Evolutionary conservation across 2,888 invertebrate species (phyloP), one percentile per base, ranked within the genome.

Genomic region (Lissonota sp.): DNA sequence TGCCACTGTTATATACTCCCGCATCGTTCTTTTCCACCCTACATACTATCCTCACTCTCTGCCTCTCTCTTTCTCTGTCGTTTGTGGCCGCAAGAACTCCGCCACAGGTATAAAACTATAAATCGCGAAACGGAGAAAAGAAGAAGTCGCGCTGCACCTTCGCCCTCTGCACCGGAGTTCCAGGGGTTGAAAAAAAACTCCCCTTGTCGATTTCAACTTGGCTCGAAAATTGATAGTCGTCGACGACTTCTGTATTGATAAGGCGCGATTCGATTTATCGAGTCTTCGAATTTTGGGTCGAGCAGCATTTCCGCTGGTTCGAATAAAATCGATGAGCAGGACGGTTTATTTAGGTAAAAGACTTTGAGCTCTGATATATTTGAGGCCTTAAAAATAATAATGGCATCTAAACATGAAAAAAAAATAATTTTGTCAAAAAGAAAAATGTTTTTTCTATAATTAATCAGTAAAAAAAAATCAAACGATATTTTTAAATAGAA

Each of bases 71-170:
- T 55, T 26, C 16, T 44, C 44, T 51, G 51, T 40, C 42, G 16
- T 74, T 57, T 66, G 67, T 42, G 51, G 16, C 42, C 51, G 51
- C 42, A 7, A 42, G 46, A 42, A 63, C 60, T 14, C 55, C 75
- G 80, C 84, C 85, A 80, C 89, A 87, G 88, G 88, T 88, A 88
- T 89, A 89, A 88, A 88, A 86, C 87, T 88, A 88, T 88, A 89
- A 89, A 89, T 89, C 84, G 89, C 83, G 79, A 74, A 78, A 60
- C 81, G 85, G 78, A 26, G 80, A 87, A 85, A 86, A 55, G 74
- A 60, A 69, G 60, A 70, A 75, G 63, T 74, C 70, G 39, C 74
- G 53, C 49, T 51, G 62, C 57, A 67, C 70, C 57, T 66, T 72
- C 58, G 26, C 62, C 37, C 51, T 58, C 51, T 8, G 39, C 4